Percentiles rank a stretch among this genome's conserved stretches.
phyloP scores from a whole-genome alignment of 1,140 invertebrate species.

The Bombus superbus region DNA sequence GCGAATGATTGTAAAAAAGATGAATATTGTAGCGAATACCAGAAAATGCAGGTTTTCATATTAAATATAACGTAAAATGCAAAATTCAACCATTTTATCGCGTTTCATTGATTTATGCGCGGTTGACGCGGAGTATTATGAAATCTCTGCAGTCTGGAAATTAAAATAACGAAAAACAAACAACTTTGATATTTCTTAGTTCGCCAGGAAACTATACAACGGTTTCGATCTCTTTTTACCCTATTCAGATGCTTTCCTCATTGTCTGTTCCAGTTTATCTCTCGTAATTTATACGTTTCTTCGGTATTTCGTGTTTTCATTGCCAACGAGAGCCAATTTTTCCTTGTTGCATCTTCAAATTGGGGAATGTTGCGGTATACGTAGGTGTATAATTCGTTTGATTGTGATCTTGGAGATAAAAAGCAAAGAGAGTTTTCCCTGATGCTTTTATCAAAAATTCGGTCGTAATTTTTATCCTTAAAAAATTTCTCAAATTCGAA shows the following conservation, averaged over 20 bases:
- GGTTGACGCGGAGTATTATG: neutral
- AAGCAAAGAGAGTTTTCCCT: too few relatives aligned
- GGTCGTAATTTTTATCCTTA: too few relatives aligned
- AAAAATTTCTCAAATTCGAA: too few relatives aligned
- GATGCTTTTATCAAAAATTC: too few relatives aligned
- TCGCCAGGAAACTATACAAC: neutral
- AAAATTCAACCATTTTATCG: neutral
- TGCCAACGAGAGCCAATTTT: neutral
- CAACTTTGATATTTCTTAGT: neutral
- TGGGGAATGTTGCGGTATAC: neutral
- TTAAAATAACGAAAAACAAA: constrained; percentile 12
- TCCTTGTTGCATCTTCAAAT: neutral
- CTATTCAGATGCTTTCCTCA: neutral
- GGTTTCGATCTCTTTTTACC: neutral
- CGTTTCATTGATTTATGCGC: neutral
- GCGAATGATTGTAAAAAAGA: neutral
- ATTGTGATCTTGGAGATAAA: neutral
- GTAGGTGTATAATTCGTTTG: neutral
- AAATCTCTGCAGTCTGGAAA: neutral
- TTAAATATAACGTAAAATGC: neutral
- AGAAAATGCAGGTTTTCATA: neutral
- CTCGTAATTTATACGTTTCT: neutral
- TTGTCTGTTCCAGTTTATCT: neutral
- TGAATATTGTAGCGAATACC: too few relatives aligned
- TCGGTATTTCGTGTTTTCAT: constrained; percentile 1